phyloP scores from a whole-genome alignment of 2,888 invertebrate species.

The Uloborus plumipes region DNA sequence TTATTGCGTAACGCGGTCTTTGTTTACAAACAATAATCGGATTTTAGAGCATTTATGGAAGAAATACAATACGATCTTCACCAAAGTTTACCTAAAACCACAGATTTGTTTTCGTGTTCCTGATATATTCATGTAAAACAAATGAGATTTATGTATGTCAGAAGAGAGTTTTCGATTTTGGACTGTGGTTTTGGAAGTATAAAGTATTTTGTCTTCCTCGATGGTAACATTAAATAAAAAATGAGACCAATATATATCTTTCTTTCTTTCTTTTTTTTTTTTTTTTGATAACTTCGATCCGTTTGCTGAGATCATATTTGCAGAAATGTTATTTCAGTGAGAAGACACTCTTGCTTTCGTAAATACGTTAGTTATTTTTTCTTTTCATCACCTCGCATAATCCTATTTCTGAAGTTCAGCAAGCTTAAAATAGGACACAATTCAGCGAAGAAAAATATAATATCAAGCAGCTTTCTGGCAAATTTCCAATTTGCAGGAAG shows the following conservation, averaged over 20 bases:
- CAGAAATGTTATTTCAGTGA: slow-evolving; percentile 17
- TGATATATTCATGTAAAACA: slow-evolving; percentile 4
- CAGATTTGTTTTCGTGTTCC: slow-evolving; percentile 11
- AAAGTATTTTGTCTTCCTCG: slow-evolving; percentile 12
- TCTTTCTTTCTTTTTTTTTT: background rate
- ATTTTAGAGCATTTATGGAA: slow-evolving; percentile 39
- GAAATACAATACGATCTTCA: slow-evolving; percentile 3
- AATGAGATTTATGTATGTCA: slow-evolving; percentile 44
- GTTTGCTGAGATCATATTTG: slow-evolving; percentile 6
- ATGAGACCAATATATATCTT: background rate
- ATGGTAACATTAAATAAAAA: slow-evolving; percentile 25
- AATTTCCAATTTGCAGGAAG: slow-evolving; percentile 8
- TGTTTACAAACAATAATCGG: slow-evolving; percentile 23
- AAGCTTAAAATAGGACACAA: slow-evolving; percentile 10
- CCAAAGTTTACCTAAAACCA: slow-evolving; percentile 29
- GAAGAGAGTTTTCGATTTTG: slow-evolving; percentile 13
- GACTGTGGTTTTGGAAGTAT: slow-evolving; percentile 26
- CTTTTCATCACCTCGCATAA: slow-evolving; percentile 9
- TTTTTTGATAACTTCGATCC: background rate
- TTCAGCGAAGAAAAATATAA: slow-evolving; percentile 13
- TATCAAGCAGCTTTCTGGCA: slow-evolving; percentile 28
- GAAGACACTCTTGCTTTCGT: slow-evolving; percentile 13
- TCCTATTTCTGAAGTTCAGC: slow-evolving; percentile 25
- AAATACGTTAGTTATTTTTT: slow-evolving; percentile 18
- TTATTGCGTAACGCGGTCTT: too few species aligned